Conservation (phyloP, 2,888 invertebrate genomes). For the Drosophila mercatorum region DNA sequence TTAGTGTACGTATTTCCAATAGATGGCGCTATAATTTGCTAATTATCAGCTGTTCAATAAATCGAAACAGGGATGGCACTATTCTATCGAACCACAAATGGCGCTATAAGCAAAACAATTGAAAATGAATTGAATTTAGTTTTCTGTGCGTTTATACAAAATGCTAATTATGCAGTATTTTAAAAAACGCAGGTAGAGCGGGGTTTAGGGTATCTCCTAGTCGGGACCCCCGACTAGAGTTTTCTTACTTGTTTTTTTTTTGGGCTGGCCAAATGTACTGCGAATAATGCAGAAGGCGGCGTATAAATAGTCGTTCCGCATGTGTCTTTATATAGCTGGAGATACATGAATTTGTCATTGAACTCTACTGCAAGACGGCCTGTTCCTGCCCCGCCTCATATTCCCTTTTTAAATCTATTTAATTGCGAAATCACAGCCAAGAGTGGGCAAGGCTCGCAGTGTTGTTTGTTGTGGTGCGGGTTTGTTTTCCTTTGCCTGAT, state of each 20-base stretch:
- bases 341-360: slow-evolving; percentile 71
- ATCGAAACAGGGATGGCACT: no score
- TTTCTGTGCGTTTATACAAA: no score
- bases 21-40: no score
- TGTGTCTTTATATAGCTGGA: slow-evolving; percentile 38
- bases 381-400: not conserved
- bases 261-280: slow-evolving; percentile 66
- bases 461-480: slow-evolving; percentile 34
- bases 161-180: no score
- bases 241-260: not conserved
- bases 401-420: slow-evolving; percentile 65
- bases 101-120: no score
- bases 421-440: slow-evolving; percentile 80
- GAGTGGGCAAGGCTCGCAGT: slow-evolving; percentile 49
- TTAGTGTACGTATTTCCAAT: no score
- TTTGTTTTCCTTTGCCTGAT: slow-evolving; percentile 67
- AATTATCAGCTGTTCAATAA: no score
- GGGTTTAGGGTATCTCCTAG: no score
- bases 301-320: slow-evolving; percentile 50
- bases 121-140: no score
- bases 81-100: no score
- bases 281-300: slow-evolving; percentile 57
- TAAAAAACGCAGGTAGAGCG: no score
- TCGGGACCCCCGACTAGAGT: no score
- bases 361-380: slow-evolving; percentile 49